phyloP scores from a whole-genome alignment of 92 coral and sea anemone genomes.

The Actinernus sp. region DNA sequence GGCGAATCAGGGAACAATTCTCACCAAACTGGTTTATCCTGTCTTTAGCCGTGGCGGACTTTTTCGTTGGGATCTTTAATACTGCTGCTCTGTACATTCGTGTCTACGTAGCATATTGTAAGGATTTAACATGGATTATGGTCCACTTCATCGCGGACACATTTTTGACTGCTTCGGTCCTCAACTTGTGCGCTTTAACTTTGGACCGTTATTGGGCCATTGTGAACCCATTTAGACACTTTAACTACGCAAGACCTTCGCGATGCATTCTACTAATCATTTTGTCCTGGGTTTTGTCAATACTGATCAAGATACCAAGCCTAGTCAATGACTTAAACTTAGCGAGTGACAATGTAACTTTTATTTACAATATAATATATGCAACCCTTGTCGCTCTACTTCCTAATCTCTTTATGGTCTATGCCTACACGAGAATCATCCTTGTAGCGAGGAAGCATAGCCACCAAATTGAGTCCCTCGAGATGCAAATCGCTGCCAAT shows the following conservation, averaged over 20 bases:
- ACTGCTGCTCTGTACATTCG: slow-evolving; percentile 5
- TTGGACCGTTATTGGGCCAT: slow-evolving; percentile 21
- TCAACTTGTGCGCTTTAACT: slow-evolving; percentile 11
- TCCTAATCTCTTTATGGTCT: slow-evolving; percentile 10
- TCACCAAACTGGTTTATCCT: too few species aligned
- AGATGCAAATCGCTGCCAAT: slow-evolving; percentile 25
- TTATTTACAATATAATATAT: slow-evolving; percentile 15
- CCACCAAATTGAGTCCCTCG: slow-evolving; percentile 11
- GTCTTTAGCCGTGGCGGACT: too few species aligned
- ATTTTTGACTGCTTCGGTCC: slow-evolving; percentile 22
- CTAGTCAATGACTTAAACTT: slow-evolving; percentile 1
- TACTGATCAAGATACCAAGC: slow-evolving; percentile 10
- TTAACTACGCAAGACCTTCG: slow-evolving; percentile 1
- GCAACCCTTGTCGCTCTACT: slow-evolving; percentile 7
- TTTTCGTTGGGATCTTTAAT: too few species aligned
- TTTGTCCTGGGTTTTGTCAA: slow-evolving; percentile 6
- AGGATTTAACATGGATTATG: background rate
- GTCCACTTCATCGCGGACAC: slow-evolving; percentile 11
- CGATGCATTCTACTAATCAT: background rate
- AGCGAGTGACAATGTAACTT: background rate
- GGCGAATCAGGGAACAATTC: slow-evolving; percentile 13
- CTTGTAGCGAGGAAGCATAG: slow-evolving; percentile 4
- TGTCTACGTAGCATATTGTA: slow-evolving; percentile 14
- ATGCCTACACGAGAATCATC: slow-evolving; percentile 16
- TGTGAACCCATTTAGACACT: slow-evolving; percentile 13